These are phyloP conservation scores for Hystrix brachyura DNA, from an alignment of 2,113 vertebrate genomes.

Conservation along the genomic window DNA sequence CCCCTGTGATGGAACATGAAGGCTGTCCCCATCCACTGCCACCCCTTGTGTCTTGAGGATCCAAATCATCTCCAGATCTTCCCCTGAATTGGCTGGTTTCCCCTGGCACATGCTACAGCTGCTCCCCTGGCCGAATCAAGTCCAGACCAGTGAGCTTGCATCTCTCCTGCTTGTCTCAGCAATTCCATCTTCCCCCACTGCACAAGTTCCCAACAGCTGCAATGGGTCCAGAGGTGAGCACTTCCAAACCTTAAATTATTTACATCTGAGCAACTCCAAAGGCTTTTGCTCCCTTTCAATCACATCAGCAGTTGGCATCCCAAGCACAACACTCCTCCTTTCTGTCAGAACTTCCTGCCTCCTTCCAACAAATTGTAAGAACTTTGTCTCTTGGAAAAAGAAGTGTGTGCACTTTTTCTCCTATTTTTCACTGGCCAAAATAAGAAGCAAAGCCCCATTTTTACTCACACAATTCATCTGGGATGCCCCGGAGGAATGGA, in stretches of 20 bases:
- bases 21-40: neutral
- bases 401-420: rapidly evolving
- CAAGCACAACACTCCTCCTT: neutral
- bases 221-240: slow-evolving; percentile 8
- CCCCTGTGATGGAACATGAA: neutral
- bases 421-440: neutral
- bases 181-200: neutral
- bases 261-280: neutral
- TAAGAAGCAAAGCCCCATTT: neutral
- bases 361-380: neutral
- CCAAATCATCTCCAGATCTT: neutral
- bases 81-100: neutral
- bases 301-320: neutral
- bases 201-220: neutral
- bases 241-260: slow-evolving; percentile 55
- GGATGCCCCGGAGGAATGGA: neutral
- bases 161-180: slow-evolving; percentile 68
- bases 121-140: slow-evolving; percentile 50
- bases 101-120: neutral
- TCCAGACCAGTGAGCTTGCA: slow-evolving; percentile 59
- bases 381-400: slow-evolving; percentile 47
- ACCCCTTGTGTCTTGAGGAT: rapidly evolving
- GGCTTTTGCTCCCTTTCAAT: neutral
- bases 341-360: slow-evolving; percentile 41
- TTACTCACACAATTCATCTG: neutral